Percentiles rank a stretch among this genome's conserved stretches.
Evolutionary conservation across 2,888 invertebrate species (phyloP).

Genomic region (Lycaena phlaeas): DNA sequence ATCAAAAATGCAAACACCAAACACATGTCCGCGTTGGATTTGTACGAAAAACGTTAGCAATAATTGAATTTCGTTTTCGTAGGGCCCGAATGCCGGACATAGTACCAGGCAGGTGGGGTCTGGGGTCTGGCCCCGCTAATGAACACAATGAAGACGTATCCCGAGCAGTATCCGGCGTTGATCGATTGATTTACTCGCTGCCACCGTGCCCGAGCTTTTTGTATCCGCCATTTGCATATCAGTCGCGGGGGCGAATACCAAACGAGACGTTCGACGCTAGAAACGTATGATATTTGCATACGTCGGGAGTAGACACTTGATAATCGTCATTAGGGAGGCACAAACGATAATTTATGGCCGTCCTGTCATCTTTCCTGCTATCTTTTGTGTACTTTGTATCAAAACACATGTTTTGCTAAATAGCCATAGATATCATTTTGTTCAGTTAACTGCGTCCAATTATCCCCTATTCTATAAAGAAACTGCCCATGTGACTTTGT

Average conservation of each 20-base stretch:
- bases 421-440: too few species aligned
- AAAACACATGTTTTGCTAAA: too few species aligned
- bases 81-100: constrained; percentile 38
- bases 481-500: too few species aligned
- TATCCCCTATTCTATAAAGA: too few species aligned
- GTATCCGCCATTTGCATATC: constrained; percentile 69
- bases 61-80: background rate
- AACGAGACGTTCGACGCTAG: constrained; percentile 41
- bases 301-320: constrained; percentile 1
- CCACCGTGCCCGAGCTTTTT: constrained; percentile 70
- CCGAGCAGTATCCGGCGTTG: constrained; percentile 69
- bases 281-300: constrained; percentile 14
- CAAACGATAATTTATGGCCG: background rate
- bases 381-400: too few species aligned
- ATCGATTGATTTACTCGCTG: constrained; percentile 73
- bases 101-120: constrained; percentile 58
- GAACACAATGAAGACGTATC: constrained; percentile 73
- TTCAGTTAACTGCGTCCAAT: too few species aligned
- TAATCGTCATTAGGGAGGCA: constrained; percentile 9
- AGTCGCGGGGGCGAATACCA: constrained; percentile 61
- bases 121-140: constrained; percentile 53
- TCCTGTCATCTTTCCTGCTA: background rate
- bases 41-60: background rate
- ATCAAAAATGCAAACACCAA: background rate
- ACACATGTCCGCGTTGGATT: background rate